Base-by-base conservation (phyloP, 2,888 invertebrate species). In the Clistopyga incitator region DNA sequence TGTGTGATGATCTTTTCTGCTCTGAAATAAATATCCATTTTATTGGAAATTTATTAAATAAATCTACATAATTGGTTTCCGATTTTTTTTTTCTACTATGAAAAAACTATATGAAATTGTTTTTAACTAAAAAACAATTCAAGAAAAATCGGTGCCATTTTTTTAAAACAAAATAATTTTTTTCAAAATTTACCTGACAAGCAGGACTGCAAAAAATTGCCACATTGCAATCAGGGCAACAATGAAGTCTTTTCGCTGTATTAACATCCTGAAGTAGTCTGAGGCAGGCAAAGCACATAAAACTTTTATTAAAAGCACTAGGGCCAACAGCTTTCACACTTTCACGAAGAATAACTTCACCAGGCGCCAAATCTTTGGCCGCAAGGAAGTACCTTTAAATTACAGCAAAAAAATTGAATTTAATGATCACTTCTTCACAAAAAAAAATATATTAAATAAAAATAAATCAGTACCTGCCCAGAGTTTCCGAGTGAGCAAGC, bases 301-400 rank as follows among this genome's bases (percentile, higher is more conserved):
- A 82, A 42, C 86, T 84, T 4, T 88, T 87, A 47, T 86, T 88
- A 13, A 87, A 89, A 15, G 84, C 82, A 20, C 88, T 87, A 1
- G 97, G 97, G 42, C 97, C 97, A 87, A 96, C 95, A n/a, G 95
- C 95, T 88, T 97, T 95, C 1, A 97, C 96, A 15, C 93, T 92
- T 90, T 97, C 97, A 54, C 95, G 95, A 88, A 97, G 95, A 87
- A 97, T 95, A 54, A 96, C 91, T 90, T 97, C 96, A 1, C 97
- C 97, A 10, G 95, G 93, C 79, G 94, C 93, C 85, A 97, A 94
- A 90, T 96, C 94, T 90, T 95, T 95, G 42, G 94, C 94, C 3
- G 97, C 96, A 38, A 96, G 94, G 74, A 96, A 94, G 93, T 96
- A 96, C 81, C 97, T 95, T 74, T 23, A 10, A 54, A 23, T 23